A percentile compares a stretch with the other conserved stretches of the same genome.
phyloP scores from a whole-genome alignment of 2,888 invertebrate species.

The Acanthoscelides obtectus region DNA sequence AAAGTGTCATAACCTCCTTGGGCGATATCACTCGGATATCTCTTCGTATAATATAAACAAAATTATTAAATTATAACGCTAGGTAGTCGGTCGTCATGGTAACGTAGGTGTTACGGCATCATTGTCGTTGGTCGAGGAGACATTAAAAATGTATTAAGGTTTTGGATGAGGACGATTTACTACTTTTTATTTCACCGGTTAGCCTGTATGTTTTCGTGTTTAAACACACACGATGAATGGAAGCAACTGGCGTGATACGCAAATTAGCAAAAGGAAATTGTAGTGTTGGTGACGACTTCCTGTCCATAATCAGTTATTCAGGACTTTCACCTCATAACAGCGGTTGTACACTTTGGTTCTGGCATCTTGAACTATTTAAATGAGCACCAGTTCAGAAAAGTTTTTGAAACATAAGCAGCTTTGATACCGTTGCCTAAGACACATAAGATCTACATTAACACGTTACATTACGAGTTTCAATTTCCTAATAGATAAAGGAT shows the following conservation, averaged over 20 bases:
- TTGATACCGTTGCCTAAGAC: too few relatives aligned
- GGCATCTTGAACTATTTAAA: too few relatives aligned
- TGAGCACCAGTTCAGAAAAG: too few relatives aligned
- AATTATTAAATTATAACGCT: constrained; percentile 49
- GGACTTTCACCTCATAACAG: neutral
- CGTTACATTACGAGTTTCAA: too few relatives aligned
- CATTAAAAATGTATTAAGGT: constrained; percentile 47
- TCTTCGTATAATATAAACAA: constrained; percentile 38
- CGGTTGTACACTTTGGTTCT: neutral
- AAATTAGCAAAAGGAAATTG: neutral
- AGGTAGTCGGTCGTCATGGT: constrained; percentile 26
- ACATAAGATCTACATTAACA: too few relatives aligned
- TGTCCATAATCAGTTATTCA: neutral
- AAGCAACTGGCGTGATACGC: neutral
- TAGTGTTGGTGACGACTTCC: neutral
- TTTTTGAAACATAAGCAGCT: too few relatives aligned
- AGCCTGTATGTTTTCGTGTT: neutral
- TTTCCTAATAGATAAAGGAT: too few relatives aligned
- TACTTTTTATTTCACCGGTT: neutral
- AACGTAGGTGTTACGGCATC: constrained; percentile 46
- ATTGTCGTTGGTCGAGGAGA: constrained; percentile 42
- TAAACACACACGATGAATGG: neutral
- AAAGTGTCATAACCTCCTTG: constrained; percentile 31
- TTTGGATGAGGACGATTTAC: constrained; percentile 24
- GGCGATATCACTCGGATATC: constrained; percentile 19